Base-by-base conservation (phyloP, 2,113 vertebrate species). In the Brachyistius frenatus region DNA sequence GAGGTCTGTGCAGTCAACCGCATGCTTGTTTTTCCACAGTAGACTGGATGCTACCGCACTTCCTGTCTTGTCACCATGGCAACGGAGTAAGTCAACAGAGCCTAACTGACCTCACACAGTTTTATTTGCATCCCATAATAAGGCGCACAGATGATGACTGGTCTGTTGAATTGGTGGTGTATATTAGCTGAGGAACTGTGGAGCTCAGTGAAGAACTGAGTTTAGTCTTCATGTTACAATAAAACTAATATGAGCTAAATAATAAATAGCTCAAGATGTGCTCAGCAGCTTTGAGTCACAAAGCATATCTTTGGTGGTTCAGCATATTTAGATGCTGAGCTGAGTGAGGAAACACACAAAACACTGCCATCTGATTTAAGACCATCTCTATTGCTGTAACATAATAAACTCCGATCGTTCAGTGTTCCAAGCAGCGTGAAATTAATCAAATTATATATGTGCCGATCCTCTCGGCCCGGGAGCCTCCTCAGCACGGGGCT, bases 1-100 rank as follows among this genome's bases (percentile, higher is more conserved):
- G 32, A 70, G n/a, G 35, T 62, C 63, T 64, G 58, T 30, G 14
- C 46, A 65, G 44, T 83, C 75, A 66, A n/a, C 74, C 71, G 66
- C 74, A 58, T 80, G 78, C 66, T 91, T 92, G 84, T 78, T 88
- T 89, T 90, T 89, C 86, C 90, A 89, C 66, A 50, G 74, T 30
- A 63, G 70, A 56, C 80, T 81, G 67, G 56, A 87, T 71, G 50
- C 73, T 80, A 71, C 84, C 72, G 13, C 78, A 86, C 80, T 89
- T 87, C 80, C 77, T 72, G 49, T 68, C 79, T 52, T 68, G 70
- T 93, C 84, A 52, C 92, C 82, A 86, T 83, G 88, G 80, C 7
- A 5, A 90, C 80, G 10, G 65, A 65, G 84, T 81, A 82, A 83
- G 89, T 91, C 87, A 93, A 92, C 91, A 91, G 37, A 88, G 52